Evolutionary conservation across 2,888 invertebrate species (phyloP).

Genomic region (Furcula furcula): DNA sequence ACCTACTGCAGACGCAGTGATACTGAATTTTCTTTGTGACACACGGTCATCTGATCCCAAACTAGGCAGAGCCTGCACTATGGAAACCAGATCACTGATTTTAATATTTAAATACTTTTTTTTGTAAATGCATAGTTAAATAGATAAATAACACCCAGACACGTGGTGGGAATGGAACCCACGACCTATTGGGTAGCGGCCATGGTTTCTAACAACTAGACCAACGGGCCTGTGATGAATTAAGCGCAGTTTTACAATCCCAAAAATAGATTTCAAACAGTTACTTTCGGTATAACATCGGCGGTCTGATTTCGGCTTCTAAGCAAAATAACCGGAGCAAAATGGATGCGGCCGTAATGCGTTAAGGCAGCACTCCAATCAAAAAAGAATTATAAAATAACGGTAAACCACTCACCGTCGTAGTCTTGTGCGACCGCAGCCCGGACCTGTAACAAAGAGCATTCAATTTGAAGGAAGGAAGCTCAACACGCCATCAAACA

Average conservation of each 20-base stretch:
- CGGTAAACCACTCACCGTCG: constrained; percentile 63
- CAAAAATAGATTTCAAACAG: background rate
- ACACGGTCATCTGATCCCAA: too few species aligned
- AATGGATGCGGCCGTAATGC: constrained; percentile 6
- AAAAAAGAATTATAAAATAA: constrained; percentile 17
- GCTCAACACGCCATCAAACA: constrained; percentile 47
- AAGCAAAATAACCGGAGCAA: constrained; percentile 2
- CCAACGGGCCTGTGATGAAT: too few species aligned
- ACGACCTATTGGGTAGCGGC: too few species aligned
- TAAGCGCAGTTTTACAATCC: background rate
- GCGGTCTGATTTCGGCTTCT: constrained; percentile 6
- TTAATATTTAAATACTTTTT: too few species aligned
- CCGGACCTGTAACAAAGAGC: constrained; percentile 73
- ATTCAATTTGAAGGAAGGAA: constrained; percentile 58
- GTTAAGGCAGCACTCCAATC: constrained; percentile 5
- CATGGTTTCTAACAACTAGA: too few species aligned
- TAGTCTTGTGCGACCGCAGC: constrained; percentile 73
- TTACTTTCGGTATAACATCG: background rate
- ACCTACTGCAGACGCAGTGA: too few species aligned
- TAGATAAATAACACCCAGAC: too few species aligned
- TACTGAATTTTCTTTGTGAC: too few species aligned
- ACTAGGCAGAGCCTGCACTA: too few species aligned
- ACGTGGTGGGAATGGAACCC: too few species aligned
- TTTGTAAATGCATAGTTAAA: too few species aligned
- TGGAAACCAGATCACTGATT: too few species aligned